Evolutionary conservation across 2,113 vertebrate genomes (phyloP), one percentile per base, ranked within the genome.

Genomic region (Erpornis zantholeuca): DNA sequence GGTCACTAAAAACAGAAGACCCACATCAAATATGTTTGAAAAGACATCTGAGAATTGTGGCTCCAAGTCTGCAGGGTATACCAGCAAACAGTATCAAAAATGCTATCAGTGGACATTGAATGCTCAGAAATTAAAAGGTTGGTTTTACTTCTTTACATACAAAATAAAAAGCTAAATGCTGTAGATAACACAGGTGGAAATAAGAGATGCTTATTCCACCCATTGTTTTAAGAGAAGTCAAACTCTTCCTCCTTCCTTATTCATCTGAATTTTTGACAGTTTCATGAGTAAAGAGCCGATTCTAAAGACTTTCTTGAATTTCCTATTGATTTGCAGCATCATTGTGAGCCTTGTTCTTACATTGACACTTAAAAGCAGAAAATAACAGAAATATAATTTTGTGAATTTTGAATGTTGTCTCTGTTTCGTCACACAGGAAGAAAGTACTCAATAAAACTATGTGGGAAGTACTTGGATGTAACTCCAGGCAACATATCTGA

Each of bases 401-500:
- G 9, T 69, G 11, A 24, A 31, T 69, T 79, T 93, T 91, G 40
- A 82, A 76, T 69, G 40, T 56, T 89, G 64, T 78, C 73, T 79
- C 45, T 84, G 15, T 79, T 91, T 90, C 85, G 78, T 87, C 69
- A 82, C 53, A 75, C 10, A 68, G 61, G 56, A 92, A 22, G 24
- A 87, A 91, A 19, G 40, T 40, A 60, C 40, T 90, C 78, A 68
- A 64, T 88, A 90, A 56, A 91, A 87, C 49, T 66, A 18, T 44
- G 24, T 93, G 54, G 82, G 73, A 86, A 79, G 36, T 89, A 56
- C 65, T 82, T 75, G 49, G 38, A 87, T 64, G 75, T 76, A 93
- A 90, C 91, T 33, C 35, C 53, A 92, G 92, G 84, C 92, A 94
- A 90, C 57, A 64, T 54, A 91, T 81, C 60, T 84, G 86, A 94